A percentile compares a stretch with the other conserved stretches of the same genome.
Conservation (phyloP, 2,113 vertebrate genomes). For the Malurus alboscapulatus region DNA sequence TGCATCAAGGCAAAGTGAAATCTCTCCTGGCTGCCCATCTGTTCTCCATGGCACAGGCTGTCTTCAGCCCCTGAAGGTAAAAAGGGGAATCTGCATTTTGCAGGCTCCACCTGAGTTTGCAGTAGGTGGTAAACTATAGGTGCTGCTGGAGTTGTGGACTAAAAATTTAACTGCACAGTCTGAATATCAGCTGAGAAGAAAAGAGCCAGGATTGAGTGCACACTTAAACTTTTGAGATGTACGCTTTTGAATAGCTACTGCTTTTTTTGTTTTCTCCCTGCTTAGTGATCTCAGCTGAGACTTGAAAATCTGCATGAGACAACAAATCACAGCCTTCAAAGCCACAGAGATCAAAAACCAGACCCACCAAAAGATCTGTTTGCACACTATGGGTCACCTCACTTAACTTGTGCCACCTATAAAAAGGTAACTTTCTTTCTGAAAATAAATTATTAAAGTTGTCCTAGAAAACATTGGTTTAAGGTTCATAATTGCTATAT, state of each 20-base stretch:
- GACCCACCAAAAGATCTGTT: background rate
- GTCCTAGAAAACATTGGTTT: background rate
- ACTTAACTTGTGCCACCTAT: background rate
- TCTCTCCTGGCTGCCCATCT: background rate
- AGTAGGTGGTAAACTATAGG: background rate
- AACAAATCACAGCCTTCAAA: background rate
- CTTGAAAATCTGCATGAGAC: background rate
- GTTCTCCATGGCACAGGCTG: background rate
- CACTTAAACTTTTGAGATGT: background rate
- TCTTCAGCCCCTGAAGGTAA: background rate
- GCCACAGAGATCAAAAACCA: background rate
- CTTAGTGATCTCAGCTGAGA: background rate
- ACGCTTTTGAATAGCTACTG: background rate
- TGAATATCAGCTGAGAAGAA: background rate
- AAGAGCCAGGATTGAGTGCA: background rate
- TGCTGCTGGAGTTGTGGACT: background rate
- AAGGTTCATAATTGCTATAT: background rate
- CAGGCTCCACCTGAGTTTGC: background rate
- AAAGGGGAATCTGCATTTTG: background rate
- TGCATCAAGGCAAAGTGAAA: background rate
- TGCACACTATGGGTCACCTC: background rate
- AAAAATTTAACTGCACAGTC: background rate
- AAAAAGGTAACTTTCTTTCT: background rate
- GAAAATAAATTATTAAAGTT: background rate
- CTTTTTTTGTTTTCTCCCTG: background rate